These are phyloP conservation scores for Mobula birostris DNA, from an alignment of 2,113 vertebrate genomes.

Conservation along the genomic window DNA sequence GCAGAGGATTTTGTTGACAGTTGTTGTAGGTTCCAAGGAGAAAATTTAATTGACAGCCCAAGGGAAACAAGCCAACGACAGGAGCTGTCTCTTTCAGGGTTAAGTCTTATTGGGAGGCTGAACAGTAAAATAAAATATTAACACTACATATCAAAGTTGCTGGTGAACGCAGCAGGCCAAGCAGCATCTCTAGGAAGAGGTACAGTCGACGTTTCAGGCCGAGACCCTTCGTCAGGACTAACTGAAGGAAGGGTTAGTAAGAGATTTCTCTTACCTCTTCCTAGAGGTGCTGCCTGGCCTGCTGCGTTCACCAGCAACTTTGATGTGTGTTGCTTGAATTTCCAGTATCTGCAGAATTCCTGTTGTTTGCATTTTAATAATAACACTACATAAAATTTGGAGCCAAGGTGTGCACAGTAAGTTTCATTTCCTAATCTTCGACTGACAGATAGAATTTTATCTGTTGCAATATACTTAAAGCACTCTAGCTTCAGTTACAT, in stretches of 20 bases:
- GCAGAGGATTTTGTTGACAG: not conserved
- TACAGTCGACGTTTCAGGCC: no score
- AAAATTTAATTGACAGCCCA: not conserved
- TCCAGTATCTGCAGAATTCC: no score
- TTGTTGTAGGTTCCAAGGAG: not conserved
- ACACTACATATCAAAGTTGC: not conserved
- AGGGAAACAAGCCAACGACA: not conserved
- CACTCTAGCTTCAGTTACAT: not conserved
- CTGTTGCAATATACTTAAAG: no score
- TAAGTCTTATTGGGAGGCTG: not conserved
- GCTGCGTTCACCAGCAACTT: no score
- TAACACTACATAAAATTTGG: not conserved
- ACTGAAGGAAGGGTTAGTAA: no score
- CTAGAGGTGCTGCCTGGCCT: no score
- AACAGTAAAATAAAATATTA: not conserved
- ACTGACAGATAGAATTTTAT: not conserved
- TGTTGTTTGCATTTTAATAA: not conserved
- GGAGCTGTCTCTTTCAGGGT: not conserved
- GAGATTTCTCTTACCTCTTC: no score
- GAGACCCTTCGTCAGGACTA: no score
- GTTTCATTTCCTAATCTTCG: not conserved
- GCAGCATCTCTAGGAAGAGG: no score
- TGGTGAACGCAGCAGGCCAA: no score
- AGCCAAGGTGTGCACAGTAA: not conserved
- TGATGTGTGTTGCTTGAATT: no score